A percentile compares a stretch with the other conserved stretches of the same genome.
phyloP scores from a whole-genome alignment of 2,797 vertebrate genomes.

The Dallia pectoralis region DNA sequence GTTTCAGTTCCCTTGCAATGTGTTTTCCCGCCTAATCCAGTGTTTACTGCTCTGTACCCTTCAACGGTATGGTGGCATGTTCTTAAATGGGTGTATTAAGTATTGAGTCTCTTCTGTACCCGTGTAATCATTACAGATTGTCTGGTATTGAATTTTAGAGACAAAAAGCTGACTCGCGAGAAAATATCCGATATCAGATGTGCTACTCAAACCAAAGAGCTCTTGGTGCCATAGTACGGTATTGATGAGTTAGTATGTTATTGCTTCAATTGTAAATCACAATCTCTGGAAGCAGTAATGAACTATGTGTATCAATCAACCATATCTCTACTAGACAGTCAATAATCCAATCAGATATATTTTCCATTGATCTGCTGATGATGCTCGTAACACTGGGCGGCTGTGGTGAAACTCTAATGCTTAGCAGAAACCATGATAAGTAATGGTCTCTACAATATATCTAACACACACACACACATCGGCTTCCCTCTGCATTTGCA shows the following conservation, averaged over 20 bases:
- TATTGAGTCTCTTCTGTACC: no score
- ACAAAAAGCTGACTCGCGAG: conserved; percentile 25
- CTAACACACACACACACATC: conserved; percentile 17
- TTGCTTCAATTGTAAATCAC: conserved; percentile 53
- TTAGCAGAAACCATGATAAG: background rate
- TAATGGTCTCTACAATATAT: background rate
- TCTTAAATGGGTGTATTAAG: no score
- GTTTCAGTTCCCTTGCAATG: no score
- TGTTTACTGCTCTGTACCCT: no score
- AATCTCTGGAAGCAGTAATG: conserved; percentile 32
- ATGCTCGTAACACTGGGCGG: background rate
- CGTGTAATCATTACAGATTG: no score
- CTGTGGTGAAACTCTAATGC: background rate
- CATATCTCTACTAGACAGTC: conserved; percentile 34
- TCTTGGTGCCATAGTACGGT: conserved; percentile 48
- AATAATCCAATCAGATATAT: conserved; percentile 45
- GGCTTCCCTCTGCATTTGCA: background rate
- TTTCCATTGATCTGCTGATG: conserved; percentile 38
- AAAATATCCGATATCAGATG: conserved; percentile 36
- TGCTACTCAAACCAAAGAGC: conserved; percentile 37
- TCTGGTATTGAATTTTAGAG: background rate
- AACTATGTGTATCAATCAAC: conserved; percentile 27
- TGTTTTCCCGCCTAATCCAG: no score
- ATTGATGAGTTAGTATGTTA: conserved; percentile 43
- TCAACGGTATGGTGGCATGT: no score